Percentiles rank a stretch among this genome's conserved stretches.
Conservation (phyloP, 2,113 vertebrate species). For the Caranx ignobilis region DNA sequence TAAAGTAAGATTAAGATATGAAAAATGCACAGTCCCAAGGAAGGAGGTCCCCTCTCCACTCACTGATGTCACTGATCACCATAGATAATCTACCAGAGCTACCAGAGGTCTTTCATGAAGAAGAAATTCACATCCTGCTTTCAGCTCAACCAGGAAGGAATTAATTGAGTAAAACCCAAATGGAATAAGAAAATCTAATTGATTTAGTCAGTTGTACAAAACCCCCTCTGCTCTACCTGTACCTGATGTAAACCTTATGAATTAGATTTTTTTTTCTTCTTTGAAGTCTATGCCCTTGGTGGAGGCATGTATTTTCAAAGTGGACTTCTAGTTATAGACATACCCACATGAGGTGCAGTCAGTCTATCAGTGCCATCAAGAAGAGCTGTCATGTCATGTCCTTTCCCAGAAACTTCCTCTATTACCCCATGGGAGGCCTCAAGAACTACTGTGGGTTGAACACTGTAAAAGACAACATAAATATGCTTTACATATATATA, state of each 20-base stretch:
- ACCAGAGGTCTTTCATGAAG: background rate
- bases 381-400: background rate
- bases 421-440: background rate
- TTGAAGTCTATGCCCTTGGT: no score
- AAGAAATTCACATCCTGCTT: conserved; percentile 4
- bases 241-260: no score
- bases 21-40: background rate
- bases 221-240: no score
- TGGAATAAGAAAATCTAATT: background rate
- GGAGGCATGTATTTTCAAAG: background rate
- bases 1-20: background rate
- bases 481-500: background rate
- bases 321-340: background rate
- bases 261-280: no score
- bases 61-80: background rate
- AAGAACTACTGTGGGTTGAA: background rate
- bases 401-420: background rate
- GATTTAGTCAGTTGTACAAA: background rate
- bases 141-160: background rate
- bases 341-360: background rate
- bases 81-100: conserved; percentile 9
- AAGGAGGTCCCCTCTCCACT: background rate
- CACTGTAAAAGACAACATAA: background rate
- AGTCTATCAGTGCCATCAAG: background rate
- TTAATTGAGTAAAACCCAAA: background rate